A percentile compares a stretch with the other conserved stretches of the same genome.
Conservation (phyloP, 2,888 invertebrate species). For the Zygaena filipendulae region DNA sequence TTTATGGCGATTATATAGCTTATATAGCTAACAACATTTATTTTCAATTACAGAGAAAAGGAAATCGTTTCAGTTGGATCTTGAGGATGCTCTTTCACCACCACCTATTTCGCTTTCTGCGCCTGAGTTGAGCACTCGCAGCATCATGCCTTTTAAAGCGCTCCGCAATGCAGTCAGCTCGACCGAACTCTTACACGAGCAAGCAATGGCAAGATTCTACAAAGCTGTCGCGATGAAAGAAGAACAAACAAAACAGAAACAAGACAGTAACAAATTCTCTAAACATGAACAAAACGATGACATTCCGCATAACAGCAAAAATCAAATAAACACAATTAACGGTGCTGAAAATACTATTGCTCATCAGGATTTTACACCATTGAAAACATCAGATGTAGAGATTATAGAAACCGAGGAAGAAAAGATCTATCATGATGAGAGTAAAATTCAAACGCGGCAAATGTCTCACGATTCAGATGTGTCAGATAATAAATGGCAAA, state of each 20-base stretch:
- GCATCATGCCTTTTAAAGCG: constrained; percentile 63
- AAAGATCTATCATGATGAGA: too few species aligned
- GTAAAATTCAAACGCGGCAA: constrained; percentile 30
- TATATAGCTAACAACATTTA: too few species aligned
- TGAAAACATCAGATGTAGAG: constrained; percentile 32
- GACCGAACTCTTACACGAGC: constrained; percentile 83
- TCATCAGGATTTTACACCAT: too few species aligned
- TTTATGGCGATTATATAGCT: too few species aligned
- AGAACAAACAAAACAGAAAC: constrained; percentile 56
- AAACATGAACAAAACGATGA: constrained; percentile 28
- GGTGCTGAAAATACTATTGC: constrained; percentile 13
- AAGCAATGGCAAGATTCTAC: constrained; percentile 84
- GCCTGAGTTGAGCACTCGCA: constrained; percentile 74
- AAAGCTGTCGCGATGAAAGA: constrained; percentile 82
- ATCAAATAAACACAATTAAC: constrained; percentile 14
- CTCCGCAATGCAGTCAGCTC: constrained; percentile 83
- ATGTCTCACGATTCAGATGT: constrained; percentile 35
- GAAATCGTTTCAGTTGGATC: constrained; percentile 71
- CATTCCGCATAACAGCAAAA: constrained; percentile 38
- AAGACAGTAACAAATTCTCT: constrained; percentile 24
- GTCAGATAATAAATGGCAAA: constrained; percentile 54
- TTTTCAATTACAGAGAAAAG: constrained; percentile 53
- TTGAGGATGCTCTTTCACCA: constrained; percentile 76
- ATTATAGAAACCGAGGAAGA: constrained; percentile 33
- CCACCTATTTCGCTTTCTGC: constrained; percentile 86